Percentiles rank a stretch among this genome's conserved stretches.
These are phyloP conservation scores for Pygoscelis antarcticus DNA, from an alignment of 2,113 vertebrate species.

Conservation along the genomic window DNA sequence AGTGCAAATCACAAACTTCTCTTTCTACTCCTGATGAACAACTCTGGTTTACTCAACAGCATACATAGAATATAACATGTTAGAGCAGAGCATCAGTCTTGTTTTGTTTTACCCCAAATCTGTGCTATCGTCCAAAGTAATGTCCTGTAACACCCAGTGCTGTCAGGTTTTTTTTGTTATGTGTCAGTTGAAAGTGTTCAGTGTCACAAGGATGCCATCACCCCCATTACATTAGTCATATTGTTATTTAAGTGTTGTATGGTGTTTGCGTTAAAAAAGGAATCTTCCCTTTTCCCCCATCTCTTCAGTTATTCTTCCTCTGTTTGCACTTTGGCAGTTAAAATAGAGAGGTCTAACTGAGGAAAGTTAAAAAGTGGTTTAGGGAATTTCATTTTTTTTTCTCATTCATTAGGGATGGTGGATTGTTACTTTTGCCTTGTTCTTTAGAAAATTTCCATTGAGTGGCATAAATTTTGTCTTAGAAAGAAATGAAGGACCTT, in stretches of 20 bases:
- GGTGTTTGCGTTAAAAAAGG: constrained; percentile 23
- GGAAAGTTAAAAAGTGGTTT: not conserved
- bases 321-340: not conserved
- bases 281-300: not conserved
- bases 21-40: constrained; percentile 64
- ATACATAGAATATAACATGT: not conserved
- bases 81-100: constrained; percentile 28
- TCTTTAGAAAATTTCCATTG: constrained; percentile 34
- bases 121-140: constrained; percentile 14
- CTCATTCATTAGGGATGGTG: not conserved
- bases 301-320: not conserved
- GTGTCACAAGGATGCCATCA: constrained; percentile 12
- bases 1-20: constrained; percentile 68
- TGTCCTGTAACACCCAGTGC: not conserved
- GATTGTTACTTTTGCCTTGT: not conserved
- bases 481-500: not conserved
- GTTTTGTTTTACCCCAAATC: constrained; percentile 24
- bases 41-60: constrained; percentile 66
- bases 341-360: not conserved
- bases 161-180: not conserved
- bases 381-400: not conserved
- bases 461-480: not conserved
- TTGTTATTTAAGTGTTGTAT: constrained; percentile 47
- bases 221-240: not conserved
- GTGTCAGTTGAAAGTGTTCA: constrained; percentile 32